phyloP scores from a whole-genome alignment of 2,888 invertebrate genomes.

The Rosalia funebris region DNA sequence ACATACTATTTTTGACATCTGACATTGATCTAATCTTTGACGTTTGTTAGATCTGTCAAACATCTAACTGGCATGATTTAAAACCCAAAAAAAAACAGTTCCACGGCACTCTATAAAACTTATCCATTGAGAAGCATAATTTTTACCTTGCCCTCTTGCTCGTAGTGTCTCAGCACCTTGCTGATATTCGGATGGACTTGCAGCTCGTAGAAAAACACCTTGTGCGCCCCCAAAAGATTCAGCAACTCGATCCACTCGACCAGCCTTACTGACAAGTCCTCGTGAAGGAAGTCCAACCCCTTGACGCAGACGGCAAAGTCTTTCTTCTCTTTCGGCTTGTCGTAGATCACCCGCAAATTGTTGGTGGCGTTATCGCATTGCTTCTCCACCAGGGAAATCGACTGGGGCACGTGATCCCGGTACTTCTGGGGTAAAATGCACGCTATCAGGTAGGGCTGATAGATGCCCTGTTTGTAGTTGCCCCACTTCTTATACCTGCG shows the following conservation, averaged over 20 bases:
- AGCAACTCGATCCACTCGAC: slow-evolving; percentile 95
- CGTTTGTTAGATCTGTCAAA: too few species aligned
- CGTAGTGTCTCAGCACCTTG: slow-evolving; percentile 76
- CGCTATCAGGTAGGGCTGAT: slow-evolving; percentile 90
- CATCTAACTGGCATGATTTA: too few species aligned
- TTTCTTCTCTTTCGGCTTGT: slow-evolving; percentile 76
- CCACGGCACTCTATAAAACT: too few species aligned
- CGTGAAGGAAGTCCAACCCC: slow-evolving; percentile 88
- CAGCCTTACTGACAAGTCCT: slow-evolving; percentile 87
- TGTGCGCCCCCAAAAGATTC: slow-evolving; percentile 87
- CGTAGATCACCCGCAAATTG: slow-evolving; percentile 84
- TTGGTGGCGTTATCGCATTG: slow-evolving; percentile 88
- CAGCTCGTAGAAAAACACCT: slow-evolving; percentile 90
- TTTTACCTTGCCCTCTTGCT: slow-evolving; percentile 63
- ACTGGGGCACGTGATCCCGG: slow-evolving; percentile 78
- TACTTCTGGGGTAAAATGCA: slow-evolving; percentile 85
- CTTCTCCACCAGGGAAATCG: slow-evolving; percentile 86
- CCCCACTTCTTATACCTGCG: slow-evolving; percentile 85
- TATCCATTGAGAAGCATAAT: too few species aligned
- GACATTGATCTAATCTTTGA: too few species aligned
- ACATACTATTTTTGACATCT: too few species aligned
- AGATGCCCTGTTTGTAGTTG: slow-evolving; percentile 89
- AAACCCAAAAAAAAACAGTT: too few species aligned
- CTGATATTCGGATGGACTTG: slow-evolving; percentile 93
- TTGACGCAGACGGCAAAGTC: slow-evolving; percentile 94